Evolutionary conservation across 2,888 invertebrate species (phyloP).

Genomic region (Melinaea marsaeus): DNA sequence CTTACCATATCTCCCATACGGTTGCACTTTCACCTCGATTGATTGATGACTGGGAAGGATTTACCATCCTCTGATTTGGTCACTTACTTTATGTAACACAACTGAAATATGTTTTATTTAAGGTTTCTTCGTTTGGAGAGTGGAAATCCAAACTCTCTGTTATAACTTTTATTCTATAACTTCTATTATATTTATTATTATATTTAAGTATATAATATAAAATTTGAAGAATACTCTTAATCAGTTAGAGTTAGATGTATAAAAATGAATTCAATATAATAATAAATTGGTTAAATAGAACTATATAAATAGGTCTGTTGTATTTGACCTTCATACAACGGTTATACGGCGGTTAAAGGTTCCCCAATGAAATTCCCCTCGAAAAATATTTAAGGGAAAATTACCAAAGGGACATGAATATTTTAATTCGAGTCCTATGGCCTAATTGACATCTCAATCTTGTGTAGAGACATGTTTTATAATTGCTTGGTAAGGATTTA

Average conservation of each 20-base stretch:
- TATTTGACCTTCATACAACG: constrained; percentile 4
- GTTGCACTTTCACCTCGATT: constrained; percentile 35
- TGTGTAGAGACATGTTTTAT: too few species aligned
- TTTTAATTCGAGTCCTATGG: too few species aligned
- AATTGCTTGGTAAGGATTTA: too few species aligned
- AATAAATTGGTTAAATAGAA: neutral
- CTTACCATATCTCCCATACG: constrained; percentile 46
- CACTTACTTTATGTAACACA: constrained; percentile 18
- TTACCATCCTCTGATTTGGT: constrained; percentile 32
- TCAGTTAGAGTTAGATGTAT: too few species aligned
- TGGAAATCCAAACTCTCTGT: too few species aligned
- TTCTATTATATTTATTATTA: too few species aligned
- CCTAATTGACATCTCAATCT: too few species aligned
- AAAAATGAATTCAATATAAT: neutral
- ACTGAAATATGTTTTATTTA: neutral
- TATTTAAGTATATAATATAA: too few species aligned
- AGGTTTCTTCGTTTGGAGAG: too few species aligned
- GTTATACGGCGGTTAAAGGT: constrained; percentile 8
- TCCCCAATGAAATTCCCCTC: constrained; percentile 14
- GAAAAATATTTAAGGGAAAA: constrained; percentile 16
- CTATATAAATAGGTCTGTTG: constrained; percentile 3
- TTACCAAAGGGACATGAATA: too few species aligned
- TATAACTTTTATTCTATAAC: too few species aligned
- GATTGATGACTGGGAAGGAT: constrained; percentile 43
- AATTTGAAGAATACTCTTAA: too few species aligned